A percentile compares a stretch with the other conserved stretches of the same genome.
phyloP scores from a whole-genome alignment of 2,797 vertebrate genomes.

The Sebastes goodei region DNA sequence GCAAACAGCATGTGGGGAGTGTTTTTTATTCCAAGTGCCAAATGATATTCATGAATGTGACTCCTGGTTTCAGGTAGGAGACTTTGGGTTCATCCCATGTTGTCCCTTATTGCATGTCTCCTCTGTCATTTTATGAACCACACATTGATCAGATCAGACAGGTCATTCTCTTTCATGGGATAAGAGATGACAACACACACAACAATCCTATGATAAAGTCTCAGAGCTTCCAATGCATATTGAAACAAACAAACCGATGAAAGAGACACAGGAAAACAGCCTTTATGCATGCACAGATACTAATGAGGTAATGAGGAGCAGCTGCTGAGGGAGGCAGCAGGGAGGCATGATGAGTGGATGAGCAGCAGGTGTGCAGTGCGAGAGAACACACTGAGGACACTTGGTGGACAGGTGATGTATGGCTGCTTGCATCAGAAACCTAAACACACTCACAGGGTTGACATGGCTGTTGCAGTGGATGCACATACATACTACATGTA shows the following conservation, averaged over 20 bases:
- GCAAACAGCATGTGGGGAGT: background rate
- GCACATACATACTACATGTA: background rate
- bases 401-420: conserved; percentile 13
- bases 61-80: background rate
- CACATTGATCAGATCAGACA: background rate
- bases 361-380: conserved; percentile 1
- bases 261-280: background rate
- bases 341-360: background rate
- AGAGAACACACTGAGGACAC: background rate
- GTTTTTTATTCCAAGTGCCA: background rate
- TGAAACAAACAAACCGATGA: background rate
- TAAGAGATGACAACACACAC: background rate
- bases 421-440: background rate
- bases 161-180: background rate
- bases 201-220: background rate
- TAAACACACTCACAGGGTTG: background rate
- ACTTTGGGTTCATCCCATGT: background rate
- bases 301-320: conserved; percentile 23
- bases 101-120: background rate
- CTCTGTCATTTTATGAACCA: background rate
- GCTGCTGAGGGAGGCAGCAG: conserved; percentile 4
- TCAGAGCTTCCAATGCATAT: background rate
- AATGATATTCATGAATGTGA: background rate
- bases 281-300: background rate
- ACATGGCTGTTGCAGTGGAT: background rate